A percentile compares a stretch with the other conserved stretches of the same genome.
These are phyloP conservation scores for Cotesia typhae DNA, from an alignment of 1,140 invertebrate species.

Conservation along the genomic window DNA sequence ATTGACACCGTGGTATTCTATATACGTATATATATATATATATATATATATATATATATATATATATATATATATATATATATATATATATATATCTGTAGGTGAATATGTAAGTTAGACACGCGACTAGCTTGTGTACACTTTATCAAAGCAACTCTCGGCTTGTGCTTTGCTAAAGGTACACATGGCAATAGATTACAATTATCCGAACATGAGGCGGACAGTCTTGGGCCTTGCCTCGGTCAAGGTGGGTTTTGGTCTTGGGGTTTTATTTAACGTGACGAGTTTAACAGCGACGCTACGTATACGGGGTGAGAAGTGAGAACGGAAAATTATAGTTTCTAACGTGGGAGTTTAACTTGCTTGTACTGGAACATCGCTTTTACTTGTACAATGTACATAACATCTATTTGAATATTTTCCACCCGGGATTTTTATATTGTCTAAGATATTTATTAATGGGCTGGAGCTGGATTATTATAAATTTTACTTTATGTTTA, in stretches of 20 bases:
- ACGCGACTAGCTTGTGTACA: slow-evolving; percentile 44
- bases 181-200: slow-evolving; percentile 54
- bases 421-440: no score
- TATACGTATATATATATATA: slow-evolving; percentile 10
- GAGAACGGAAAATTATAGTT: slow-evolving; percentile 8
- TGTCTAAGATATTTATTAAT: no score
- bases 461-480: no score
- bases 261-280: no score
- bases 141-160: slow-evolving; percentile 51
- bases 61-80: slow-evolving; percentile 22
- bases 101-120: slow-evolving; percentile 14
- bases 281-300: no score
- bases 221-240: slow-evolving; percentile 14
- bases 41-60: slow-evolving; percentile 22
- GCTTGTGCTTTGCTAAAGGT: slow-evolving; percentile 28
- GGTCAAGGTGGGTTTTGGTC: no score
- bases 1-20: neutral
- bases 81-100: slow-evolving; percentile 9
- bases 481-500: no score
- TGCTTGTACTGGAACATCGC: neutral
- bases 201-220: slow-evolving; percentile 54
- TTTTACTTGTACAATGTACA: no score
- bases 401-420: slow-evolving; percentile 3
- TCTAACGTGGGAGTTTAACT: slow-evolving; percentile 31
- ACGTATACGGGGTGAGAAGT: neutral